phyloP scores from a whole-genome alignment of 1,140 invertebrate species.

The Dinoponera quadriceps region DNA sequence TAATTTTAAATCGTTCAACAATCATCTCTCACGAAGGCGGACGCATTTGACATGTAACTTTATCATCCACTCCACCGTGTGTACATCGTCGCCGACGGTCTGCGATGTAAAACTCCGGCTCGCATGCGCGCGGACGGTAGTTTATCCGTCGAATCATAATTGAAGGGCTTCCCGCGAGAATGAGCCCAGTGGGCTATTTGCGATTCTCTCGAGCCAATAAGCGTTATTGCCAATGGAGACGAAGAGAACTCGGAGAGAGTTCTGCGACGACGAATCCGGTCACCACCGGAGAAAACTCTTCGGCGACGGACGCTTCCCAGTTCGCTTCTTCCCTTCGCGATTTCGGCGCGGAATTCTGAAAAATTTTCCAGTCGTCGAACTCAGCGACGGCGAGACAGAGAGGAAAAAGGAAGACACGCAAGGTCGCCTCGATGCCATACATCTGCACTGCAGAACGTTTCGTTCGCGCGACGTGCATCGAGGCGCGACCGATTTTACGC shows the following conservation, averaged over 20 bases:
- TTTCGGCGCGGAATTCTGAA: no score
- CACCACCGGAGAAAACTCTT: no score
- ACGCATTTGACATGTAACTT: no score
- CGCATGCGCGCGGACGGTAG: neutral
- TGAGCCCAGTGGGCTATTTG: neutral
- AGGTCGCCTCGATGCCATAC: conserved; percentile 48
- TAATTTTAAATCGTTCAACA: neutral
- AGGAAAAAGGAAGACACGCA: conserved; percentile 27
- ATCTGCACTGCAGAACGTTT: neutral
- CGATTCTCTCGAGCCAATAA: neutral
- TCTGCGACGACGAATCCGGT: no score
- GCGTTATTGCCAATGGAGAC: neutral
- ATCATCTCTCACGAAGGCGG: no score
- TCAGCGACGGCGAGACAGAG: no score
- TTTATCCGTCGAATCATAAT: neutral
- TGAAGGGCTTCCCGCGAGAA: neutral
- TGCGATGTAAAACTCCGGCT: neutral
- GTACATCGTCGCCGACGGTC: no score
- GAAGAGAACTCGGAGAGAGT: neutral
- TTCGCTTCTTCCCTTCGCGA: no score
- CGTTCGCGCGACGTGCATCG: conserved; percentile 50
- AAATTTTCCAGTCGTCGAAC: no score
- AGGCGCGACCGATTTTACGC: conserved; percentile 80
- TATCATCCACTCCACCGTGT: no score
- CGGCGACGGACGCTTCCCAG: no score